Base-by-base conservation (phyloP, 2,113 vertebrate species). In the Xyliphius kryptos region DNA sequence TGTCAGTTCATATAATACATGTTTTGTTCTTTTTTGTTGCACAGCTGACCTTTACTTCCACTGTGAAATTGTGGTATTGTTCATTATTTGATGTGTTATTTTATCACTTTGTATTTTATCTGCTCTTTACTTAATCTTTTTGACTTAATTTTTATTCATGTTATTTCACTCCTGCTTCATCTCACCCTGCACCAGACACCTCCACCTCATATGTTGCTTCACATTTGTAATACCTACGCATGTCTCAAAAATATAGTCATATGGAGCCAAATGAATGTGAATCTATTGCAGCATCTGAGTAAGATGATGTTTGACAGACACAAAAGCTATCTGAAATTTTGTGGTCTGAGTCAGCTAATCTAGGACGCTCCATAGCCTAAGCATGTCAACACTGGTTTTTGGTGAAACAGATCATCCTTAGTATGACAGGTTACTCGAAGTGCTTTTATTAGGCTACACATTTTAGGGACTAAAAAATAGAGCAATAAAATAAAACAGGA, bases 1-100 rank as follows among this genome's bases (percentile, higher is more conserved):
- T 32, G 50, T 21, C 14, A n/a, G 41, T 37, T 21, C 61, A 63
- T 40, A 44, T 44, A 14, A 3, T 19, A 43, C 9, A 32, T 52
- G 40, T 51, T 52, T 62, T 62, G 47, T 9, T 36, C 15, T 2
- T 51, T 32, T 40, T 50, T 57, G 46, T 66, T 50, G 13, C 48
- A 66, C 32, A 14, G 55, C 64, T 32, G 51, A 51, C 14, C 47
- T 20, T 11, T 32, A 19, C 16, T 11, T 15, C 15, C 37, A 56
- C 46, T 20, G 37, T 16, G 7, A 15, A 58, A 58, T 17, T 37
- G 51, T 38, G 49, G 37, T 36, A 58, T 46, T 66, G n/a, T 66
- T 58, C 44, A 58, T 66, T 58, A 66, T 66, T 66, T 58, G 15
- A 66, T 58, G 20, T 58, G 47, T 32, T 17, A 26, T 66, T 66